Percentiles rank a stretch among this genome's conserved stretches.
Evolutionary conservation across 1,140 invertebrate species (phyloP).

Genomic region (Nymphalis io): DNA sequence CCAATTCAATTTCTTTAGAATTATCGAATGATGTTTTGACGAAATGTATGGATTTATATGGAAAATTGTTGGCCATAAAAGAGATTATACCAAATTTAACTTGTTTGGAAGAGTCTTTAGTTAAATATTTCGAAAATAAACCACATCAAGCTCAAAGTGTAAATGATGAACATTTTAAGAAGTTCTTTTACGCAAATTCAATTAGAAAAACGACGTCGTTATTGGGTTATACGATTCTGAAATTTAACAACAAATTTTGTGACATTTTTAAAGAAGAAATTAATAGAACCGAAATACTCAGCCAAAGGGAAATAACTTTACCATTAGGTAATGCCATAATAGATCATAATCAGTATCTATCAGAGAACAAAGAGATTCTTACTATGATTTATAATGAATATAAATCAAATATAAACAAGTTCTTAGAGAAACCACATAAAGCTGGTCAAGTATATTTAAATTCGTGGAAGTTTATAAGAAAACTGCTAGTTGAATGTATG

Average conservation of each 20-base stretch:
- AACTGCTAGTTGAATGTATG: slow-evolving; percentile 81
- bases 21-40: slow-evolving; percentile 54
- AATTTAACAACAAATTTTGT: slow-evolving; percentile 73
- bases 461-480: slow-evolving; percentile 76
- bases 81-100: slow-evolving; percentile 73
- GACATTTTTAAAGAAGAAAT: slow-evolving; percentile 74
- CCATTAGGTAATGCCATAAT: slow-evolving; percentile 80
- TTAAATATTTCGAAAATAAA: slow-evolving; percentile 82
- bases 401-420: slow-evolving; percentile 82
- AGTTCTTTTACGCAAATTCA: slow-evolving; percentile 69
- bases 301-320: slow-evolving; percentile 82
- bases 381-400: slow-evolving; percentile 80
- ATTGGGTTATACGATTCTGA: slow-evolving; percentile 77
- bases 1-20: slow-evolving; percentile 52
- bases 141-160: slow-evolving; percentile 80
- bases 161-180: slow-evolving; percentile 75
- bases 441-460: slow-evolving; percentile 82
- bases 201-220: slow-evolving; percentile 78
- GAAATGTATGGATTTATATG: slow-evolving; percentile 64
- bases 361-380: slow-evolving; percentile 69
- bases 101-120: slow-evolving; percentile 79
- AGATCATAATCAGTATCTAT: slow-evolving; percentile 60
- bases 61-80: slow-evolving; percentile 57
- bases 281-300: slow-evolving; percentile 62
- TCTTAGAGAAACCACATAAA: slow-evolving; percentile 84